Percentiles rank a stretch among this genome's conserved stretches.
phyloP scores from a whole-genome alignment of 1,140 invertebrate species.

The Heliconius nattereri region DNA sequence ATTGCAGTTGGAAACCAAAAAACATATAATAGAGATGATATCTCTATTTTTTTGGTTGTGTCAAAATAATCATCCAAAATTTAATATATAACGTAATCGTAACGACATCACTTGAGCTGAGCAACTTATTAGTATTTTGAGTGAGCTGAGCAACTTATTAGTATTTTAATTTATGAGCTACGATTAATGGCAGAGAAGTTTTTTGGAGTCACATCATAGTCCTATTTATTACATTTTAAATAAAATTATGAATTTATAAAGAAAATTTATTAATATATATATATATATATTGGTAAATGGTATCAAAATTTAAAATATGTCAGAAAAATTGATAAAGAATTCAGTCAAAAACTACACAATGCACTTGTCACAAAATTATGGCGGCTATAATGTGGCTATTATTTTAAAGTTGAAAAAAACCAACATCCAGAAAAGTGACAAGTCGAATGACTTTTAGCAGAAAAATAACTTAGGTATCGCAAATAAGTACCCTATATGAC shows the following conservation, averaged over 20 bases:
- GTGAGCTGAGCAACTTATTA: too few species aligned
- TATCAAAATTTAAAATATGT: background rate
- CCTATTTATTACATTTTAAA: too few species aligned
- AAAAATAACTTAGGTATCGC: too few species aligned
- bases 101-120: background rate
- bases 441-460: too few species aligned
- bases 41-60: background rate
- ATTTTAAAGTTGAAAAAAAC: too few species aligned
- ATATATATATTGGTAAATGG: background rate
- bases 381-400: too few species aligned
- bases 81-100: background rate
- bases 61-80: background rate
- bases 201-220: too few species aligned
- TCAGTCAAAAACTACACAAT: background rate
- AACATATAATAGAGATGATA: background rate
- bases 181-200: background rate
- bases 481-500: too few species aligned
- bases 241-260: background rate
- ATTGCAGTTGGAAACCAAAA: background rate
- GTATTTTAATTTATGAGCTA: too few species aligned
- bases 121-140: too few species aligned
- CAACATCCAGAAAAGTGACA: too few species aligned
- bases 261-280: background rate
- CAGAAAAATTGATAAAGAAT: background rate
- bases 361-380: background rate